phyloP scores from a whole-genome alignment of 2,113 vertebrate genomes.

The Saccopteryx bilineata region DNA sequence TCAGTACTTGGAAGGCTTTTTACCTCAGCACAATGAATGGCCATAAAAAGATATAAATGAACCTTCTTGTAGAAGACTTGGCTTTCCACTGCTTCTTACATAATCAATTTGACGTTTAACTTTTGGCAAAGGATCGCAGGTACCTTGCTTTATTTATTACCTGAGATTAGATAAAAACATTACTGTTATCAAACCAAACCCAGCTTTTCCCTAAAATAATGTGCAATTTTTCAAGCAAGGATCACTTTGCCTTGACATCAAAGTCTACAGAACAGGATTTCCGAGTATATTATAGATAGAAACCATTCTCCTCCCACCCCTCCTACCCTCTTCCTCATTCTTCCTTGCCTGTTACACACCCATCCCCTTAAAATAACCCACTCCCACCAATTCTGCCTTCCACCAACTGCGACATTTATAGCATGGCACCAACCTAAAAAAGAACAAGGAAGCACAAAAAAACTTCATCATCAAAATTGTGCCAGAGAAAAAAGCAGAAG shows the following conservation, averaged over 20 bases:
- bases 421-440: background rate
- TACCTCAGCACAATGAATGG: slow-evolving; percentile 44
- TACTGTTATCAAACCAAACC: slow-evolving; percentile 60
- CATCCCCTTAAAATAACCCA: slow-evolving; percentile 52
- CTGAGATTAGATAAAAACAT: slow-evolving; percentile 76
- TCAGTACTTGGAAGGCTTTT: slow-evolving; percentile 15
- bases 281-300: background rate
- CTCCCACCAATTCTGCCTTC: slow-evolving; percentile 44
- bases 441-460: background rate
- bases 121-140: slow-evolving; percentile 69
- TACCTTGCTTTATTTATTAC: slow-evolving; percentile 76
- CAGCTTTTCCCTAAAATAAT: slow-evolving; percentile 63
- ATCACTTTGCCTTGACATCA: slow-evolving; percentile 45
- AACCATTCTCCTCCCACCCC: background rate
- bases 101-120: slow-evolving; percentile 77
- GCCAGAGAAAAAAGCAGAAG: background rate
- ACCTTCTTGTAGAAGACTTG: slow-evolving; percentile 43
- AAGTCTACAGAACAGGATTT: slow-evolving; percentile 5
- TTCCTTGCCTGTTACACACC: background rate
- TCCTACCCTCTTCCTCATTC: background rate
- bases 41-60: slow-evolving; percentile 36
- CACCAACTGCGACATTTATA: background rate
- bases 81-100: slow-evolving; percentile 70
- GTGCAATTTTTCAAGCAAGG: slow-evolving; percentile 49
- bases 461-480: background rate